phyloP scores from a whole-genome alignment of 2,888 invertebrate species.

The Dilophus febrilis region DNA sequence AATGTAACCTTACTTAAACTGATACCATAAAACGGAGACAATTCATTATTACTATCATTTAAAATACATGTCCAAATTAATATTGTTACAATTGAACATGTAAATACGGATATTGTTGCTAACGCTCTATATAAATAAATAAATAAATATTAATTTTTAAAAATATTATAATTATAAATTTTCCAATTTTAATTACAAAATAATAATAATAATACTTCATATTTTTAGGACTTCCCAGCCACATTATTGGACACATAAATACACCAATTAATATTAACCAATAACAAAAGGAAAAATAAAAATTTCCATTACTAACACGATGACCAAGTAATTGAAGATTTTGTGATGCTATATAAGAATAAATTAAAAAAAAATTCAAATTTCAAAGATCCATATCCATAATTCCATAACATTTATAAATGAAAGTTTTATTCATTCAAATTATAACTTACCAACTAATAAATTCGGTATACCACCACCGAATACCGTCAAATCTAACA shows the following conservation, averaged over 20 bases:
- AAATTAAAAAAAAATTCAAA: no score
- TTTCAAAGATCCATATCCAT: no score
- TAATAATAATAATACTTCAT: constrained; percentile 52
- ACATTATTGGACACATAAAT: constrained; percentile 61
- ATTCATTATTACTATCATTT: constrained; percentile 19
- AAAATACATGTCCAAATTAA: constrained; percentile 49
- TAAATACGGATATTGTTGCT: constrained; percentile 44
- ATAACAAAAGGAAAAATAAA: constrained; percentile 60
- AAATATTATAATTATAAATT: neutral
- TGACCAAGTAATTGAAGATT: constrained; percentile 61
- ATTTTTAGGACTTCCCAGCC: constrained; percentile 81
- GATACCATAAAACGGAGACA: neutral
- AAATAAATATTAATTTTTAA: no score
- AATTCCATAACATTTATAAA: neutral
- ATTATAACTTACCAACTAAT: constrained; percentile 43
- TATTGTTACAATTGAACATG: constrained; percentile 45
- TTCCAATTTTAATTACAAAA: neutral
- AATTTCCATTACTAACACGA: constrained; percentile 43
- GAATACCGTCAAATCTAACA: constrained; percentile 59
- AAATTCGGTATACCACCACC: constrained; percentile 65
- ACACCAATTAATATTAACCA: constrained; percentile 65
- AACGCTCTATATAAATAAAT: constrained; percentile 34
- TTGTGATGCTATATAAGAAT: constrained; percentile 61
- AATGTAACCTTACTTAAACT: neutral
- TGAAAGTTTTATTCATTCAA: neutral